Percentiles rank a stretch among this genome's conserved stretches.
phyloP scores from a whole-genome alignment of 2,113 vertebrate species.

The Benitochromis conjunctus region DNA sequence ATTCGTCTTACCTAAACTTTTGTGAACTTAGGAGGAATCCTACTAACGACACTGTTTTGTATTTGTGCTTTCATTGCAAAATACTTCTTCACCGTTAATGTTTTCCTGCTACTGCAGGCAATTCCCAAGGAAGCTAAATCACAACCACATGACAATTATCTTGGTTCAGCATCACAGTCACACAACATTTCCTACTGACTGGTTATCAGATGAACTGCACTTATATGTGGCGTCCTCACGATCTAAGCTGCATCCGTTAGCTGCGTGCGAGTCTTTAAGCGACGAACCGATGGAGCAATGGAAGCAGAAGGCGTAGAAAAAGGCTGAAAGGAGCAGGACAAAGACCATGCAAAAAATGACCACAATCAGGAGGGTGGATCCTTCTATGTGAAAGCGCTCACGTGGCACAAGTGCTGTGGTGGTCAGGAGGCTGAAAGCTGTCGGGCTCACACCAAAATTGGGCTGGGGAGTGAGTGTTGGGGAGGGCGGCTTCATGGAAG shows the following conservation, averaged over 20 bases:
- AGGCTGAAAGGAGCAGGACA: constrained; percentile 65
- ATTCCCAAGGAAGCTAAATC: not conserved
- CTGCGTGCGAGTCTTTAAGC: constrained; percentile 7
- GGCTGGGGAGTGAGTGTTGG: not conserved
- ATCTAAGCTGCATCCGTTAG: constrained; percentile 33
- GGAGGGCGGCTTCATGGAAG: not conserved
- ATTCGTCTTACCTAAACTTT: not conserved
- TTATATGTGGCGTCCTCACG: constrained; percentile 70
- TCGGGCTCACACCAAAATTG: not conserved
- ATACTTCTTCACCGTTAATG: not conserved
- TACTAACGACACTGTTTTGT: not conserved
- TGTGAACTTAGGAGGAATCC: not conserved
- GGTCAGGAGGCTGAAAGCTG: not conserved
- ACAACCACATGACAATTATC: not conserved
- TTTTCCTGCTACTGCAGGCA: not conserved
- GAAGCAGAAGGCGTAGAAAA: constrained; percentile 71
- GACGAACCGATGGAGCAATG: constrained; percentile 49
- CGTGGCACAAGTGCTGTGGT: not conserved
- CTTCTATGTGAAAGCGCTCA: constrained; percentile 41
- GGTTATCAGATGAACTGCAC: constrained; percentile 62
- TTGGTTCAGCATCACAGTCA: constrained; percentile 22
- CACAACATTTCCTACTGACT: constrained; percentile 58
- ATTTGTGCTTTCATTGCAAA: not conserved
- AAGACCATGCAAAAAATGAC: constrained; percentile 68
- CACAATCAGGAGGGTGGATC: constrained; percentile 60